Evolutionary conservation across 1,140 invertebrate genomes (phyloP).

Genomic region (Sarcophaga peregrina): DNA sequence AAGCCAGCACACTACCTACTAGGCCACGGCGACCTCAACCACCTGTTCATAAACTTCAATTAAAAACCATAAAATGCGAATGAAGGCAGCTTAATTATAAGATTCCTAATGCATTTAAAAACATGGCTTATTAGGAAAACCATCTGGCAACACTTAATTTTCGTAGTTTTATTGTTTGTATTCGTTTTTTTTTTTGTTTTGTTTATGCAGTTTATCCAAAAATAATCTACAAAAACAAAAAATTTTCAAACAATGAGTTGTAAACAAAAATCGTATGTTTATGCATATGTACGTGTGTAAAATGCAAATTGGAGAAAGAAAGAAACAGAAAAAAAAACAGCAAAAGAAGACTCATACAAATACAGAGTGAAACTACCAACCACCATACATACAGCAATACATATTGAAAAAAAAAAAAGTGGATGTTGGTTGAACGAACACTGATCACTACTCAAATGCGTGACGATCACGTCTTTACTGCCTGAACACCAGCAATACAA

Average conservation of each 20-base stretch:
- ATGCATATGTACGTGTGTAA: neutral
- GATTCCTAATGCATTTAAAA: too few species aligned
- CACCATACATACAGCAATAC: neutral
- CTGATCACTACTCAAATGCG: slow-evolving; percentile 36
- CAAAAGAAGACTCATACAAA: neutral
- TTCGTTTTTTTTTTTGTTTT: neutral
- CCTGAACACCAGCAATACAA: neutral
- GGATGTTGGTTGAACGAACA: slow-evolving; percentile 4
- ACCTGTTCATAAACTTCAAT: too few species aligned
- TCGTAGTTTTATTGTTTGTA: neutral
- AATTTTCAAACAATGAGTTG: neutral
- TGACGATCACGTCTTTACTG: slow-evolving; percentile 28
- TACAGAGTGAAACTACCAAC: slow-evolving; percentile 14
- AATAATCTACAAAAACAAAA: neutral
- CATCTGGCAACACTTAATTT: too few species aligned
- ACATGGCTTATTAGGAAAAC: too few species aligned
- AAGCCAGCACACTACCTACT: too few species aligned
- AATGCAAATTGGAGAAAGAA: neutral
- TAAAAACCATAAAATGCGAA: too few species aligned
- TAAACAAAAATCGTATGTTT: slow-evolving; percentile 33
- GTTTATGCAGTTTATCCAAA: neutral
- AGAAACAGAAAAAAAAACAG: neutral
- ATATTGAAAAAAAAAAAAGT: neutral
- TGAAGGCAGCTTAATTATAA: too few species aligned
- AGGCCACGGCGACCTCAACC: too few species aligned